These are phyloP conservation scores for Gymnoscopelus braueri DNA, from an alignment of 2,797 vertebrate genomes.

Conservation along the genomic window DNA sequence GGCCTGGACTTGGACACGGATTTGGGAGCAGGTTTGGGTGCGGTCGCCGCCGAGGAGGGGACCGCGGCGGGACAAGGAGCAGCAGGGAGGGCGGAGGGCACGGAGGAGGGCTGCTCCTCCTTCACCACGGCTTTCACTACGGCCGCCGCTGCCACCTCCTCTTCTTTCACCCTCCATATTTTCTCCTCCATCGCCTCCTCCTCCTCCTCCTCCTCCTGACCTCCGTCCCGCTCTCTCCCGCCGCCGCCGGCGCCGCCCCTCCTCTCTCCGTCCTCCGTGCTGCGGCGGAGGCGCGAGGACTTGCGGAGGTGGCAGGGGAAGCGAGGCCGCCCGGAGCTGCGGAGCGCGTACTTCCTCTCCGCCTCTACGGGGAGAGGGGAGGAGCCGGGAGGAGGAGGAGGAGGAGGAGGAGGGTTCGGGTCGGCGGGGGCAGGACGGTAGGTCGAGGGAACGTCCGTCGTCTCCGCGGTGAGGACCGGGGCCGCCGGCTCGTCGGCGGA, in stretches of 20 bases:
- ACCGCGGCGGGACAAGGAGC: slow-evolving; percentile 57
- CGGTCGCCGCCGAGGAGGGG: background rate
- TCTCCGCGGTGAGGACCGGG: slow-evolving; percentile 49
- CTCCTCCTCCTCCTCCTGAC: slow-evolving; percentile 35
- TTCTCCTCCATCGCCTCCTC: slow-evolving; percentile 72
- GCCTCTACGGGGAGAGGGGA: slow-evolving; percentile 75
- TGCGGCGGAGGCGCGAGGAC: slow-evolving; percentile 83
- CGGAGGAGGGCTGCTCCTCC: slow-evolving; percentile 46
- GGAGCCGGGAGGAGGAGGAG: slow-evolving; percentile 28
- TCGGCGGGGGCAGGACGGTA: slow-evolving; percentile 68
- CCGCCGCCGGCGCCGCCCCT: slow-evolving; percentile 61
- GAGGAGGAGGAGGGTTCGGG: slow-evolving; percentile 71
- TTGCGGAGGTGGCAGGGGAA: slow-evolving; percentile 93
- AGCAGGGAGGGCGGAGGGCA: slow-evolving; percentile 54
- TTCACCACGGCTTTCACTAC: slow-evolving; percentile 22
- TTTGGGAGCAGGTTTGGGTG: slow-evolving; percentile 64
- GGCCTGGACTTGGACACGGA: slow-evolving; percentile 3
- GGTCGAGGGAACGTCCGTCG: slow-evolving; percentile 58
- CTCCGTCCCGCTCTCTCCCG: slow-evolving; percentile 52
- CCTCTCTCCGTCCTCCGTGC: slow-evolving; percentile 73
- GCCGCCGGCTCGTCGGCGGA: slow-evolving; percentile 64
- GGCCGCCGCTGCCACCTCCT: slow-evolving; percentile 46
- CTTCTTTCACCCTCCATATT: slow-evolving; percentile 71
- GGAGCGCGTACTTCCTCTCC: slow-evolving; percentile 93
- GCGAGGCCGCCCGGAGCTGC: slow-evolving; percentile 94